Percentiles rank a stretch among this genome's conserved stretches.
Evolutionary conservation across 2,797 vertebrate genomes (phyloP).

Genomic region (Hafferia zeledoni): DNA sequence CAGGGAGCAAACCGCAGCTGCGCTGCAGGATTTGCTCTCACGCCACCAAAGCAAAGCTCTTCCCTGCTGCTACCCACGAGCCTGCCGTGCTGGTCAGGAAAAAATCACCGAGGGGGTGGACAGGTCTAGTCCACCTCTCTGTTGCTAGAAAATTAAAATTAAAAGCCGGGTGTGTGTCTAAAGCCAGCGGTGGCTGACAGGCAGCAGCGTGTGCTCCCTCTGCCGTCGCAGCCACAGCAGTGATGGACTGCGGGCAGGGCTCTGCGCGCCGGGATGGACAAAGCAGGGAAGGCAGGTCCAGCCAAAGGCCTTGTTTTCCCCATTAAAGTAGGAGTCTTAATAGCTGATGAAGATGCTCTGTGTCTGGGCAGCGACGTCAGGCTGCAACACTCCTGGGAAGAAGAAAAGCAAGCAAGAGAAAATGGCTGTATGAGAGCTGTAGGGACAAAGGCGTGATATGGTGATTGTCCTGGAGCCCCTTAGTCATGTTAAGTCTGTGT

Average conservation of each 20-base stretch:
- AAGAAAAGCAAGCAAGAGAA: neutral
- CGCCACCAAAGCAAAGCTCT: neutral
- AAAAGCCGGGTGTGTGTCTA: neutral
- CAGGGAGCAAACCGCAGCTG: neutral
- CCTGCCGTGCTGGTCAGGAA: neutral
- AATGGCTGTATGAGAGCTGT: neutral
- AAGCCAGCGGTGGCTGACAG: neutral
- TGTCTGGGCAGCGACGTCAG: neutral
- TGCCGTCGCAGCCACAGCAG: conserved; percentile 26
- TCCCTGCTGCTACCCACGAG: neutral
- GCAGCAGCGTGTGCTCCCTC: conserved; percentile 47
- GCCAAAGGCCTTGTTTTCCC: neutral
- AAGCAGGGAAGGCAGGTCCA: neutral
- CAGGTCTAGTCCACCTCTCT: neutral
- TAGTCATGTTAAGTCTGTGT: neutral
- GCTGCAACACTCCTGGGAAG: neutral
- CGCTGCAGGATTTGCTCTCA: conserved; percentile 20
- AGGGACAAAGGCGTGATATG: fast-evolving
- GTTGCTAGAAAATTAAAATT: neutral
- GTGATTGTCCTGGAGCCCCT: neutral
- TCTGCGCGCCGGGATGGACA: fast-evolving
- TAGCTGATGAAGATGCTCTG: neutral
- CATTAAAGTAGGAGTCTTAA: neutral
- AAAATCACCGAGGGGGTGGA: neutral
- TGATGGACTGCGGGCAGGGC: neutral